Evolutionary conservation across 1,140 invertebrate species (phyloP).

Genomic region (Coenobita brevimanus): DNA sequence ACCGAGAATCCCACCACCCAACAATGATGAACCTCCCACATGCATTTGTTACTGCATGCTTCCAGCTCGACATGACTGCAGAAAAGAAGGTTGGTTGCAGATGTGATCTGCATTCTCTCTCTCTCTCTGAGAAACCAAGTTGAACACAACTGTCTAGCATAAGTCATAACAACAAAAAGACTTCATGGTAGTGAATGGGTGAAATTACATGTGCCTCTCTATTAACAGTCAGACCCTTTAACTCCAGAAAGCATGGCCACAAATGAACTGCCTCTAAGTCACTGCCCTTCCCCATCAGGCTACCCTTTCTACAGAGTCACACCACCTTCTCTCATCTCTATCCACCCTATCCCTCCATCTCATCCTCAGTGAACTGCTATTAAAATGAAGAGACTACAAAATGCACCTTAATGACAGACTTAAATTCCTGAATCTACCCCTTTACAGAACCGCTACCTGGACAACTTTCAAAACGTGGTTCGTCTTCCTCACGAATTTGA

Average conservation of each 20-base stretch:
- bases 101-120: neutral
- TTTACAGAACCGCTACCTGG: constrained; percentile 49
- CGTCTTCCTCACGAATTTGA: constrained; percentile 41
- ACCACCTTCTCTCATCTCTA: no score
- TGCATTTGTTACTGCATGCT: constrained; percentile 12
- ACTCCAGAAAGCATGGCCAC: no score
- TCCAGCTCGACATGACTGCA: constrained; percentile 35
- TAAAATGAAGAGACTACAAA: no score
- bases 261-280: no score
- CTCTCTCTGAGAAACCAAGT: neutral
- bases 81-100: constrained; percentile 33
- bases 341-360: no score
- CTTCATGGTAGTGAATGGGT: no score
- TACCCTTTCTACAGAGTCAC: no score
- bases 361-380: no score
- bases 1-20: constrained; percentile 48
- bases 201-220: no score
- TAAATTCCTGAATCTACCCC: neutral
- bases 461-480: constrained; percentile 34
- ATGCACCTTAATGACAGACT: neutral
- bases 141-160: neutral
- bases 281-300: no score
- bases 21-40: constrained; percentile 27
- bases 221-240: no score
- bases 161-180: neutral